These are phyloP conservation scores for Malurus leucopterus DNA, from an alignment of 2,797 vertebrate genomes.

Conservation along the genomic window DNA sequence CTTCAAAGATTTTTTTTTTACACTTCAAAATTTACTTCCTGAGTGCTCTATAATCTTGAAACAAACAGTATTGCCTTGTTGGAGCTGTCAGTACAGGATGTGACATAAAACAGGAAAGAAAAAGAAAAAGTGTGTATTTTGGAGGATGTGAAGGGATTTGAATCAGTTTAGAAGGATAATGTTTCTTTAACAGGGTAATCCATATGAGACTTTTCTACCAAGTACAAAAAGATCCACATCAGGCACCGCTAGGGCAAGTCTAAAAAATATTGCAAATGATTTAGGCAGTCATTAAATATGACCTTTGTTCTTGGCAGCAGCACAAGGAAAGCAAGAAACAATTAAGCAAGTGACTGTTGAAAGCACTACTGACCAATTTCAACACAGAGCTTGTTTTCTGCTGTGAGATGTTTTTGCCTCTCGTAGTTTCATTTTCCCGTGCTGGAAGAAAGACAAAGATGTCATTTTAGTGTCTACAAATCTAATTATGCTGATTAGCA, in stretches of 20 bases:
- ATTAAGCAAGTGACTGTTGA: slow-evolving; percentile 43
- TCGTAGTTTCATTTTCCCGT: slow-evolving; percentile 9
- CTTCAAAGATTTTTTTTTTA: background rate
- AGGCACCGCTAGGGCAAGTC: background rate
- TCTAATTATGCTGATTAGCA: slow-evolving; percentile 40
- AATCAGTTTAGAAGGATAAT: background rate
- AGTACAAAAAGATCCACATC: slow-evolving; percentile 6
- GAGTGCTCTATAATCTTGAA: slow-evolving; percentile 12
- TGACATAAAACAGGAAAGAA: background rate
- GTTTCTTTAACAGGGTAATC: background rate
- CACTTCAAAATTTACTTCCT: background rate
- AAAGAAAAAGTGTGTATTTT: background rate
- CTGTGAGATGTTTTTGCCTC: slow-evolving; percentile 17
- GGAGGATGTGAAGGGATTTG: background rate
- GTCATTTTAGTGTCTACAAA: background rate
- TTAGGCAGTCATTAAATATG: slow-evolving; percentile 37
- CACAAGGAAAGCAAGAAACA: slow-evolving; percentile 48
- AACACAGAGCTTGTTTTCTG: slow-evolving; percentile 27
- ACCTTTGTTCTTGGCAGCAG: slow-evolving; percentile 52
- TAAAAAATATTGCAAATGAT: slow-evolving; percentile 13
- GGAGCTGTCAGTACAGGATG: background rate
- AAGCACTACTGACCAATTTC: slow-evolving; percentile 17
- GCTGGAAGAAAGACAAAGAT: slow-evolving; percentile 14
- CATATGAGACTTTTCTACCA: background rate
- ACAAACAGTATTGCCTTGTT: background rate